A percentile compares a stretch with the other conserved stretches of the same genome.
These are phyloP conservation scores for Chesias legatella DNA, from an alignment of 2,888 invertebrate species.

Conservation along the genomic window DNA sequence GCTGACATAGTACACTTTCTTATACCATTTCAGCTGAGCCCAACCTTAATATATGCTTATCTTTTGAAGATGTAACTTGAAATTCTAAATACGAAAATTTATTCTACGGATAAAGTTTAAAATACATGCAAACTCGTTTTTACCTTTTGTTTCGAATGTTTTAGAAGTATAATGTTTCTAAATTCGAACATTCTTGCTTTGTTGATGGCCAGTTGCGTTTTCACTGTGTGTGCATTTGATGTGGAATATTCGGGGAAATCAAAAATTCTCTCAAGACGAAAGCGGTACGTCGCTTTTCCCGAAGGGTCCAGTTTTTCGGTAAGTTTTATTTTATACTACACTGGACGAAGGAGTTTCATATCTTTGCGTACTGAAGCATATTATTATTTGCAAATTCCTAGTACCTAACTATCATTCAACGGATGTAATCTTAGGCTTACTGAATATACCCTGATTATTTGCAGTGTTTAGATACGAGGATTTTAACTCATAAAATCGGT, in stretches of 20 bases:
- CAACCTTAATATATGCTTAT: conserved; percentile 25
- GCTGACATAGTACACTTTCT: conserved; percentile 30
- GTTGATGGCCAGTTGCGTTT: conserved; percentile 21
- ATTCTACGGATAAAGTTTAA: conserved; percentile 1
- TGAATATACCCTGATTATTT: conserved; percentile 15
- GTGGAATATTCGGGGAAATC: conserved; percentile 27
- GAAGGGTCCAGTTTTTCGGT: conserved; percentile 86
- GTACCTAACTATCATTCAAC: conserved; percentile 15
- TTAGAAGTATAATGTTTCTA: conserved; percentile 17
- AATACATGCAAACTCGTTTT: background rate
- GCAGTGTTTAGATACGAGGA: conserved; percentile 10
- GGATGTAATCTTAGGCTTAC: conserved; percentile 12
- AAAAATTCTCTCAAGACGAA: conserved; percentile 75
- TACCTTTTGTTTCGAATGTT: too few species aligned
- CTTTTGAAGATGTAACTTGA: conserved; percentile 23
- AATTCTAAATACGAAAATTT: conserved; percentile 15
- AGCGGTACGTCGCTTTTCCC: conserved; percentile 84
- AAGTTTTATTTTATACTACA: conserved; percentile 47
- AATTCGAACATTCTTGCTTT: conserved; percentile 16
- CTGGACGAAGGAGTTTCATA: conserved; percentile 9
- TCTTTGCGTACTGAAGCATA: conserved; percentile 10
- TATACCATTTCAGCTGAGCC: conserved; percentile 22
- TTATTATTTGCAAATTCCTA: conserved; percentile 14
- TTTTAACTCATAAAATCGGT: too few species aligned
- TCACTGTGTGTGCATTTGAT: conserved; percentile 26